Evolutionary conservation across 2,888 invertebrate genomes (phyloP).

Genomic region (Diadegma fenestrale): DNA sequence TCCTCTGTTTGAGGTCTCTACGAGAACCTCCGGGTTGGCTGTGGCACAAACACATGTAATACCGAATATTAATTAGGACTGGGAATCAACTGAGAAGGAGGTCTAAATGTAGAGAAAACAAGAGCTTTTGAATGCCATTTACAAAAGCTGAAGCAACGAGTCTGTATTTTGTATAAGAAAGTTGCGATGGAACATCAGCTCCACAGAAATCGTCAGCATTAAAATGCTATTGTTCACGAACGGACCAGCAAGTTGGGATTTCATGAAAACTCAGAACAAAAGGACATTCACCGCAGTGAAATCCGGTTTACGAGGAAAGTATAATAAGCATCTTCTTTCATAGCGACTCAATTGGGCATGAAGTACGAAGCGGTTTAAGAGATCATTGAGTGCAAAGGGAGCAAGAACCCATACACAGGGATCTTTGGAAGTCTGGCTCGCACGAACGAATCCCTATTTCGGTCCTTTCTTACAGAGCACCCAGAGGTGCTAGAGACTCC

Average conservation of each 20-base stretch:
- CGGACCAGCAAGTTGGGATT: not conserved
- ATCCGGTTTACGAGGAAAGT: slow-evolving; percentile 26
- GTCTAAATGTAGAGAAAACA: not conserved
- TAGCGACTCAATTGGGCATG: slow-evolving; percentile 36
- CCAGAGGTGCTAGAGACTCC: not conserved
- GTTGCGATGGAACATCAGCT: not conserved
- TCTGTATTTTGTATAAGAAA: not conserved
- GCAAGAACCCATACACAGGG: slow-evolving; percentile 20
- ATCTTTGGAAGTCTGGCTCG: slow-evolving; percentile 28
- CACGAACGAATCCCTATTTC: slow-evolving; percentile 13
- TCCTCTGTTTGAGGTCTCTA: not conserved
- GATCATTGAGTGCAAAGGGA: slow-evolving; percentile 41
- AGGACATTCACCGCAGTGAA: slow-evolving; percentile 20
- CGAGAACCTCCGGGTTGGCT: not conserved
- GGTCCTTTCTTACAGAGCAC: slow-evolving; percentile 10
- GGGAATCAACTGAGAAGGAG: not conserved
- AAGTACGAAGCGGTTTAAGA: slow-evolving; percentile 37
- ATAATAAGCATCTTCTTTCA: slow-evolving; percentile 31
- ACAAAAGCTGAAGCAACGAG: not conserved
- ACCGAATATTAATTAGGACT: not conserved
- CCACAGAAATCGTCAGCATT: not conserved
- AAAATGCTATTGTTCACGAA: not conserved
- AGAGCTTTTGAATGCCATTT: not conserved
- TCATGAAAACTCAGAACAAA: slow-evolving; percentile 29
- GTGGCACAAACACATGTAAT: not conserved